Evolutionary conservation across 1,140 invertebrate genomes (phyloP), one percentile per base, ranked within the genome.

Genomic region (Phortica variegata): DNA sequence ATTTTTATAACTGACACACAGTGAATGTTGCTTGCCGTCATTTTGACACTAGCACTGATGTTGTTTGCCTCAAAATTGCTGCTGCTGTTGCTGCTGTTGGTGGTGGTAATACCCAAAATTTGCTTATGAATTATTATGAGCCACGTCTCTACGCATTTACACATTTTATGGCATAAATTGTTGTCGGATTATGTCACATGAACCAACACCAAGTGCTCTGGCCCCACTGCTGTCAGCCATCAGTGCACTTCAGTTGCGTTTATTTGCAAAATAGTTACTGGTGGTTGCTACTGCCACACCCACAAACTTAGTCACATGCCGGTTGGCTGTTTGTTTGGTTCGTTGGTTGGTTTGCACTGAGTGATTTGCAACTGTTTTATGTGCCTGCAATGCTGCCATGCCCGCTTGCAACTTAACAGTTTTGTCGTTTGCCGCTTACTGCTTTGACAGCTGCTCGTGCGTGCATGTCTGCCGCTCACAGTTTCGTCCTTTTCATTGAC

Each of bases 91-190:
- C n/a, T n/a, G n/a, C n/a, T n/a, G n/a, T n/a, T n/a, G n/a, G n/a
- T n/a, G n/a, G n/a, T 37, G 36, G 36, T 37, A 60, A 62, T 38
- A 21, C 50, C 62, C 57, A 49, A 69, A 63, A 68, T 65, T 68
- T 60, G 63, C 63, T 68, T 69, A 68, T 68, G 63, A 68, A 68
- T 68, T 68, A 68, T 68, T 68, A 68, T 68, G 60, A 68, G 65
- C 56, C 54, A 63, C 54, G 60, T 51, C n/a, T n/a, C 10, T 26
- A 68, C 65, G 63, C 65, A 58, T 63, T 66, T 60, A 63, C 60
- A 68, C 65, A 63, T 68, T 68, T 63, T 63, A 68, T 62, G 61
- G 61, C 58, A 60, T 51, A 52, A 65, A 65, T 61, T 66, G 62
- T 50, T 66, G 53, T 59, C 56, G 56, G 48, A 23, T 23, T 56